Evolutionary conservation across 2,113 vertebrate species (phyloP).

Genomic region (Cygnus buccinator): DNA sequence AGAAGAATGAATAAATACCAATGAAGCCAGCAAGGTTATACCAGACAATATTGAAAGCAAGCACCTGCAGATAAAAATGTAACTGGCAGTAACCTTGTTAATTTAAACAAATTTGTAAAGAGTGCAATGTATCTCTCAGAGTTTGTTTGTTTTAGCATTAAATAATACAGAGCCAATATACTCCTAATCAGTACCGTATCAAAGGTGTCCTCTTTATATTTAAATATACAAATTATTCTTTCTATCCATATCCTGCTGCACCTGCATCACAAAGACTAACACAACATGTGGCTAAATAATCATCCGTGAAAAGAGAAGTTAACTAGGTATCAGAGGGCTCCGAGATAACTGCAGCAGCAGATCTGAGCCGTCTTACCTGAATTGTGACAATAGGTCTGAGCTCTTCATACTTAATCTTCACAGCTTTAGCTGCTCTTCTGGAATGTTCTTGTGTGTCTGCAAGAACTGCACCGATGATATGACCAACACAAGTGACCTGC

Average conservation of each 20-base stretch:
- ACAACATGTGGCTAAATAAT: accelerated
- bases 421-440: constrained; percentile 86
- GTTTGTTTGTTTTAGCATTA: not conserved
- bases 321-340: not conserved
- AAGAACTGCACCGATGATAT: constrained; percentile 91
- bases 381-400: constrained; percentile 89
- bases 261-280: not conserved
- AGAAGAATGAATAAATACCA: not conserved
- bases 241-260: not conserved
- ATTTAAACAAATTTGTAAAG: not conserved
- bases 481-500: constrained; percentile 94
- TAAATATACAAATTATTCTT: not conserved
- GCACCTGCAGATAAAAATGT: not conserved
- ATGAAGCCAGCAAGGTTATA: not conserved
- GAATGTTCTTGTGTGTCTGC: constrained; percentile 91
- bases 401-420: constrained; percentile 90
- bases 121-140: not conserved
- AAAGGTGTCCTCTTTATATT: not conserved
- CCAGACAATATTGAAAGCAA: not conserved
- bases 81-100: not conserved
- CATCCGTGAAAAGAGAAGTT: not conserved
- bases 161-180: not conserved
- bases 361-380: constrained; percentile 79
- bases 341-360: not conserved
- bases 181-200: not conserved